Conservation (phyloP, 2,888 invertebrate species). For the Sycophila texana region DNA sequence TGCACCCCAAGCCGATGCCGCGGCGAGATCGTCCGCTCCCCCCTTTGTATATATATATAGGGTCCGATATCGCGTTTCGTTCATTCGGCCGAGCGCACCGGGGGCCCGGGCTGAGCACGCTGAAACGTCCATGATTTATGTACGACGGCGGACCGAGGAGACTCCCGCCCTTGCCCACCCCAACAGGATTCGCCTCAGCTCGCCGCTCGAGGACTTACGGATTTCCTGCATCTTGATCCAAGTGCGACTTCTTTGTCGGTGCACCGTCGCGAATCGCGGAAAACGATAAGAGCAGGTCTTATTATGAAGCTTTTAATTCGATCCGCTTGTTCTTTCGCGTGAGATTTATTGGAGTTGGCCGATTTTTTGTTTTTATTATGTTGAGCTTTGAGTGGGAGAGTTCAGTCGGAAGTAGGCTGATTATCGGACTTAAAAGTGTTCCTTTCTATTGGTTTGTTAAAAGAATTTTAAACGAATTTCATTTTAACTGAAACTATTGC, state of each 20-base stretch:
- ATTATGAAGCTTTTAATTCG: conserved; percentile 42
- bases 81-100: conserved; percentile 59
- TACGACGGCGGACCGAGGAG: conserved; percentile 56
- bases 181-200: not conserved
- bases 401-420: too few species aligned
- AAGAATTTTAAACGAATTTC: too few species aligned
- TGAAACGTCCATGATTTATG: conserved; percentile 71
- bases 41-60: not conserved
- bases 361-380: not conserved
- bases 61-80: conserved; percentile 37
- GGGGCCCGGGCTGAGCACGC: conserved; percentile 60
- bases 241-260: not conserved
- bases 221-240: conserved; percentile 53
- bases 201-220: conserved; percentile 38
- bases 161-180: conserved; percentile 38
- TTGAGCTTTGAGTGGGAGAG: not conserved
- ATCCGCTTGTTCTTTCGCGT: conserved; percentile 2
- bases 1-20: conserved; percentile 4
- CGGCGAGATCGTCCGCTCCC: not conserved
- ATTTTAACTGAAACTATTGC: too few species aligned
- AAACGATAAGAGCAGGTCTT: conserved; percentile 26
- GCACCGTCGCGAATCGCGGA: conserved; percentile 10
- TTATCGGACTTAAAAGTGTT: too few species aligned
- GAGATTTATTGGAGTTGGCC: not conserved
- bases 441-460: too few species aligned